These are phyloP conservation scores for Calliphora vomitoria DNA, from an alignment of 2,888 invertebrate species.

Conservation along the genomic window DNA sequence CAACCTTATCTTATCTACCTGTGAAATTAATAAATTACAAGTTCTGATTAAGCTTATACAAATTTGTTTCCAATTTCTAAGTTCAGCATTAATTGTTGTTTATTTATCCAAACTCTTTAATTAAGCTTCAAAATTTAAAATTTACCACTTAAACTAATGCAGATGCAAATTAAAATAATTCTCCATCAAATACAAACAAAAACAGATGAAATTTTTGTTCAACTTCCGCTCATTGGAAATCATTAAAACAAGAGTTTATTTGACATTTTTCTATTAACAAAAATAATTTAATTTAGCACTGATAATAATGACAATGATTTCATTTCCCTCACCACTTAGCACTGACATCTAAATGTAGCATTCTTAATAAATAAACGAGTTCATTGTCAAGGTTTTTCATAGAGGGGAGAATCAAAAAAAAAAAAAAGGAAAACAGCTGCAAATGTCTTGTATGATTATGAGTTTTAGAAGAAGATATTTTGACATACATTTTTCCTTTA, in stretches of 20 bases:
- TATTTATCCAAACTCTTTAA: too few species aligned
- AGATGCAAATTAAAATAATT: too few species aligned
- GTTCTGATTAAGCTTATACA: too few species aligned
- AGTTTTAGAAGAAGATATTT: neutral
- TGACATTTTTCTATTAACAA: neutral
- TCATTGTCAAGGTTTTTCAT: slow-evolving; percentile 62
- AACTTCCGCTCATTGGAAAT: neutral
- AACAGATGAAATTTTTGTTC: neutral
- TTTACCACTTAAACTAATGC: too few species aligned
- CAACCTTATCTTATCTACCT: too few species aligned
- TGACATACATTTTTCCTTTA: neutral
- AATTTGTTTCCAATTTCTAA: too few species aligned
- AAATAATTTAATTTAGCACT: neutral
- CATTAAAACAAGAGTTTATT: neutral
- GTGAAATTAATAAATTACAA: too few species aligned
- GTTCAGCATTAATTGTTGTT: too few species aligned
- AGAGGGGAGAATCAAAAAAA: neutral
- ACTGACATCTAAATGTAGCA: neutral
- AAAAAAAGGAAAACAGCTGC: neutral
- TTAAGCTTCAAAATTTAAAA: too few species aligned
- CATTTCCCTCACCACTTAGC: slow-evolving; percentile 12
- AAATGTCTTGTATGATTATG: slow-evolving; percentile 24
- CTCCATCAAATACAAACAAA: too few species aligned
- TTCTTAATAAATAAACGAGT: slow-evolving; percentile 16
- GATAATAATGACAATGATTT: slow-evolving; percentile 1